Base-by-base conservation (phyloP, 2,888 invertebrate species). In the Aradus depressus region DNA sequence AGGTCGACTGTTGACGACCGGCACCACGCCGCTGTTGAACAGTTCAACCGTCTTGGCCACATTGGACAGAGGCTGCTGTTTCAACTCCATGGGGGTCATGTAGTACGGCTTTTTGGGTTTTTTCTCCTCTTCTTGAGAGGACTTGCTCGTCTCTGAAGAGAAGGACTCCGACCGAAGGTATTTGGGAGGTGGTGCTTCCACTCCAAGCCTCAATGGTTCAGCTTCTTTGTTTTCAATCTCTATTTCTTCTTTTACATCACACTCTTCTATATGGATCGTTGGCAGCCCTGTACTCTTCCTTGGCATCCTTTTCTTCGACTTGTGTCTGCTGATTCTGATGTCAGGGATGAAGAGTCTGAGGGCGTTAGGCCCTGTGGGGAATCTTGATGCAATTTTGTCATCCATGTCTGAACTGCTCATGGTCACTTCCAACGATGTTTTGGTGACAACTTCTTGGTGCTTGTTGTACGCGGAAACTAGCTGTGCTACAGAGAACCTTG, bases 321-420 rank as follows among this genome's bases (percentile, higher is more conserved):
- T 53, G 4, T 52, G 53, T 35, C 56, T 56, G n/a, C 55, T 54
- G 23, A 62, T 60, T 44, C 69, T 66, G 25, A 71, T 70, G 50
- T 71, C 70, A 4, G 71, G 71, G 22, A 71, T 71, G 51, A 71
- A 71, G 2, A 71, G 63, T 21, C 70, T 59, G 25, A 71, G 58
- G 0, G 71, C 71, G 55, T 70, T 71, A 0, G 71, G 68, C 0
- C 71, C 71, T 0, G 70, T 71, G 0, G 71, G 71, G 31, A 71
- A 71, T 2, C 60, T 60, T 38, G 53, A 38, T 16, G 49, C 54
- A 14, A 44, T 42, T 49, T 49, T 52, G 34, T 45, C 51, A 19
- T 54, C 54, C 6, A 22, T 10, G n/a, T 47, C 47, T 16, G 21
- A 49, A 8, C 31, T 55, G 22, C 60, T 65, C 69, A 70, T 69